Conservation (phyloP, 2,888 invertebrate genomes). For the Oxyscelio sp. region DNA sequence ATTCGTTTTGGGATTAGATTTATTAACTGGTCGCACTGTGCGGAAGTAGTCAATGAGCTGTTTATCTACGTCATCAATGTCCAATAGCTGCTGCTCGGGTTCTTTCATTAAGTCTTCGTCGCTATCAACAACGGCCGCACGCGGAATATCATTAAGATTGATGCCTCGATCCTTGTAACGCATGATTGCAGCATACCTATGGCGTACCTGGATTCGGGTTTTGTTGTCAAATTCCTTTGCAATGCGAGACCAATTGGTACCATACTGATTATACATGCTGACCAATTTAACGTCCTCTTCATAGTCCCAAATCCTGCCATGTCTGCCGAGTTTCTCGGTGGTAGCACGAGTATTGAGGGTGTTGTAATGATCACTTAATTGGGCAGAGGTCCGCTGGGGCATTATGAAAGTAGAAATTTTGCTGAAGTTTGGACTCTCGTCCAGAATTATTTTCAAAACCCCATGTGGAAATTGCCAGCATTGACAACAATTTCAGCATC, state of each 20-base stretch:
- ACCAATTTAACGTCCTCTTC: slow-evolving; percentile 89
- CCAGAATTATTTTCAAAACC: no score
- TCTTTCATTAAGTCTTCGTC: slow-evolving; percentile 29
- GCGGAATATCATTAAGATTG: slow-evolving; percentile 49
- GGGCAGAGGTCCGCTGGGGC: slow-evolving; percentile 90
- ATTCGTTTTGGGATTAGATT: no score
- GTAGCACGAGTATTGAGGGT: slow-evolving; percentile 88
- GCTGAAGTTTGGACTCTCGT: slow-evolving; percentile 90
- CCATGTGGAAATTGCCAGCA: no score
- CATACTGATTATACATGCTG: slow-evolving; percentile 89
- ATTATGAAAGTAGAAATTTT: slow-evolving; percentile 90
- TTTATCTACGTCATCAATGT: slow-evolving; percentile 81
- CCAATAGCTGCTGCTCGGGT: not conserved
- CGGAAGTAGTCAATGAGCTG: slow-evolving; percentile 81
- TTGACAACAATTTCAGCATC: no score
- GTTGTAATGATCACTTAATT: slow-evolving; percentile 90
- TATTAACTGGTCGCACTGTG: not conserved
- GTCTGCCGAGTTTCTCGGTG: slow-evolving; percentile 64
- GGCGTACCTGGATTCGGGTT: slow-evolving; percentile 90
- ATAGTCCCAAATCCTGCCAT: slow-evolving; percentile 78
- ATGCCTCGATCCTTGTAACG: slow-evolving; percentile 76
- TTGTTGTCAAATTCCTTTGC: slow-evolving; percentile 89
- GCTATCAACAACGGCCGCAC: not conserved
- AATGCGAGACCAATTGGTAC: slow-evolving; percentile 89
- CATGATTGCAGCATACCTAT: slow-evolving; percentile 90